Evolutionary conservation across 2,888 invertebrate genomes (phyloP).

Genomic region (Pecten maximus): DNA sequence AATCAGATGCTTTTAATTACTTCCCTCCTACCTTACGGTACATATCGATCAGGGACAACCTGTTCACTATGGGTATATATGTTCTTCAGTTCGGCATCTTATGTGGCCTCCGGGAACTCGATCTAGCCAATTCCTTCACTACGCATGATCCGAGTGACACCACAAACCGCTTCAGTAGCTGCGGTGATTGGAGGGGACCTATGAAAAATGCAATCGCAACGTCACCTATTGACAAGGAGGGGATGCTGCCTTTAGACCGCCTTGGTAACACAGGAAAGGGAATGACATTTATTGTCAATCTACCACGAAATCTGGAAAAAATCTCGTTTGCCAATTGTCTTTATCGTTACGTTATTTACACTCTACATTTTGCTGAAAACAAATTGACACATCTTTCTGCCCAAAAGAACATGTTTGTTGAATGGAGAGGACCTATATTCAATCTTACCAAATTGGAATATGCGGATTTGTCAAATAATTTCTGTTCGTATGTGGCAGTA

Average conservation of each 20-base stretch:
- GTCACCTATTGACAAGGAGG: neutral
- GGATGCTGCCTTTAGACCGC: neutral
- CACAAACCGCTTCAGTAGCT: neutral
- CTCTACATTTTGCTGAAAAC: neutral
- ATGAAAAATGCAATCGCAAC: neutral
- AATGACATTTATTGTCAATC: neutral
- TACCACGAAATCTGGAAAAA: neutral
- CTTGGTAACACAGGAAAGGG: neutral
- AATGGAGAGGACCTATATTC: constrained; percentile 30
- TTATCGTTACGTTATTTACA: neutral
- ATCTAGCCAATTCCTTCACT: neutral
- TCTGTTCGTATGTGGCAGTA: neutral
- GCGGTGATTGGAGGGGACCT: neutral
- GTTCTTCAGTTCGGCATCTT: neutral
- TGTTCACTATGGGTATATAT: neutral
- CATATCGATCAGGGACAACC: neutral
- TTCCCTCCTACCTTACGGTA: neutral
- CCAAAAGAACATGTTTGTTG: neutral
- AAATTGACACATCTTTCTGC: constrained; percentile 22
- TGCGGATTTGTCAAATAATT: neutral
- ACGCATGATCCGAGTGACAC: neutral
- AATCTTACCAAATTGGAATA: neutral
- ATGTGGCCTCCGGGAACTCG: neutral
- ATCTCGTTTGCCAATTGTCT: neutral
- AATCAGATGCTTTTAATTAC: neutral